Base-by-base conservation (phyloP, 2,888 invertebrate genomes). In the Parnassius smintheus region DNA sequence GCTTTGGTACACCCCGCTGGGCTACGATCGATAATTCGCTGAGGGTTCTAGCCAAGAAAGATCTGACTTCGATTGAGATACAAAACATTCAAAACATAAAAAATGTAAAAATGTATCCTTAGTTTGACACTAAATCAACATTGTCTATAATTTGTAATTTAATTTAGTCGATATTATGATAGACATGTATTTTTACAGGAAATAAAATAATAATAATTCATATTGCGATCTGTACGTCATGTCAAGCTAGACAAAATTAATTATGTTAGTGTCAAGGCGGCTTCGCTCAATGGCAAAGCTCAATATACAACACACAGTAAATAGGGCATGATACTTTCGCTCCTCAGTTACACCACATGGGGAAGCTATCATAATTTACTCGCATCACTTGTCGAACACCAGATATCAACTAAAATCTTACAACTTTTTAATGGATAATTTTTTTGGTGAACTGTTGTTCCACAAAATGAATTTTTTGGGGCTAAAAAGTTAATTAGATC, bases 1-100 rank as follows among this genome's bases (percentile, higher is more conserved):
- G 87, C 86, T 85, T 85, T 84, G 81, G 78, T 78, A 75, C 83
- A 56, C 82, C 91, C 91, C 85, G 88, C 90, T 88, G 89, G 57
- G 90, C 77, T 73, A 82, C 83, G 81, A 84, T 86, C 87, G 86
- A 89, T 89, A 86, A 87, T 83, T 80, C 79, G 77, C 78, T 77
- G 76, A 77, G 75, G 77, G 77, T 75, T 80, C 83, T 89, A 89
- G 85, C 84, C 87, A 83, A 83, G 80, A 81, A 75, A 76, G 73
- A 76, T 73, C 75, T 72, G 74, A 76, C 73, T 73, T 76, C 82
- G 86, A 90, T 90, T 87, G 88, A 87, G 85, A 81, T 79, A 81
- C 83, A 80, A 86, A 80, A 83, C 82, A 81, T 77, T 35, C 35
- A 35, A 35, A 35, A 35, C 0, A 35, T 4, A 35, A 35, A 7